A percentile compares a stretch with the other conserved stretches of the same genome.
Evolutionary conservation across 2,113 vertebrate genomes (phyloP).

Genomic region (Origma solitaria): DNA sequence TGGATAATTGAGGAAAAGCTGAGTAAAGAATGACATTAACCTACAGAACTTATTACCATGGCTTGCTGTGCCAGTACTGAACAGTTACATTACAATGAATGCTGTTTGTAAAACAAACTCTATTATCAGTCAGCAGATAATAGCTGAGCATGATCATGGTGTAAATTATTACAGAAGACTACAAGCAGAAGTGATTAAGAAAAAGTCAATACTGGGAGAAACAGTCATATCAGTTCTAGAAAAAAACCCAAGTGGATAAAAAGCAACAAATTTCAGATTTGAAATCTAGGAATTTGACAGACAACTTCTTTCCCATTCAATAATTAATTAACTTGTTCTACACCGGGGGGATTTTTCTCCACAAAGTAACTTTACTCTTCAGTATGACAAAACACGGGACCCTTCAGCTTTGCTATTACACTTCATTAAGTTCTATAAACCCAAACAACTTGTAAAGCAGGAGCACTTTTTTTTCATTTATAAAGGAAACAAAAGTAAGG

Average conservation of each 20-base stretch:
- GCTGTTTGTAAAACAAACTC: constrained; percentile 11
- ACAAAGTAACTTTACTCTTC: neutral
- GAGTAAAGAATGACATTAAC: constrained; percentile 3
- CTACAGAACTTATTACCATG: neutral
- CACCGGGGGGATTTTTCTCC: neutral
- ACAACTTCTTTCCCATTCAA: neutral
- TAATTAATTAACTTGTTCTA: neutral
- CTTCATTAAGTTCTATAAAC: neutral
- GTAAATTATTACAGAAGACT: constrained; percentile 28
- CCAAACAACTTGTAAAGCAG: neutral
- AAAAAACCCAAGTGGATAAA: neutral
- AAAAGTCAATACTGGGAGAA: neutral
- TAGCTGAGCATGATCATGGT: neutral
- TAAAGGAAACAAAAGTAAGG: neutral
- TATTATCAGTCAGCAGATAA: neutral
- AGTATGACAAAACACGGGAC: neutral
- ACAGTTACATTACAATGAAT: neutral
- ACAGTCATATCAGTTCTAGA: neutral
- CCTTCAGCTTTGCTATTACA: neutral
- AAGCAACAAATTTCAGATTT: neutral
- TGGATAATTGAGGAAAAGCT: neutral
- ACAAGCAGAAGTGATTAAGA: constrained; percentile 6
- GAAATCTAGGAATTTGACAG: neutral
- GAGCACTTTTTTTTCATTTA: neutral
- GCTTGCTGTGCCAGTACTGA: neutral